These are phyloP conservation scores for Quiscalus mexicanus DNA, from an alignment of 2,113 vertebrate genomes.

Conservation along the genomic window DNA sequence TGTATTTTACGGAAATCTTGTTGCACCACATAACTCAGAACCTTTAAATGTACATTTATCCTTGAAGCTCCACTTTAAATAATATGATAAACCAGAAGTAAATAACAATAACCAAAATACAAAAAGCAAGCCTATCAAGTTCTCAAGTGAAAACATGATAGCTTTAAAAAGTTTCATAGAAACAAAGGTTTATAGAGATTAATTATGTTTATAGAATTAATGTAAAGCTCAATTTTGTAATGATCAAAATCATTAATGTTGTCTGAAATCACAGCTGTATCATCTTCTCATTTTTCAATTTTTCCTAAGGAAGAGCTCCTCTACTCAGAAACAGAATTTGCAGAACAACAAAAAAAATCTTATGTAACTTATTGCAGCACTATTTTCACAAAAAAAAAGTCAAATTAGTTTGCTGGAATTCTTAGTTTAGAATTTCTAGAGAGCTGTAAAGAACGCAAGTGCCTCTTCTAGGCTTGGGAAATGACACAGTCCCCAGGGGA, in stretches of 20 bases:
- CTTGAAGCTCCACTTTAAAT: background rate
- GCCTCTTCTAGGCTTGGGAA: background rate
- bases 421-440: background rate
- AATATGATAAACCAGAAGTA: background rate
- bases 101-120: background rate
- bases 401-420: background rate
- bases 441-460: background rate
- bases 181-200: background rate
- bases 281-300: background rate
- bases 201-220: background rate
- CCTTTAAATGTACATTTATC: background rate
- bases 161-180: background rate
- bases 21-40: background rate
- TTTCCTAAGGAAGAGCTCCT: background rate
- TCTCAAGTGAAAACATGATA: background rate
- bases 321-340: background rate
- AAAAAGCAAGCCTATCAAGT: background rate
- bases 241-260: background rate
- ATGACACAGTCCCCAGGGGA: background rate
- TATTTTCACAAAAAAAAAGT: background rate
- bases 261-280: background rate
- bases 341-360: background rate
- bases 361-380: background rate
- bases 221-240: background rate
- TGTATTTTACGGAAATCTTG: background rate